Conservation (phyloP, 2,113 vertebrate genomes). For the Lampris incognitus region DNA sequence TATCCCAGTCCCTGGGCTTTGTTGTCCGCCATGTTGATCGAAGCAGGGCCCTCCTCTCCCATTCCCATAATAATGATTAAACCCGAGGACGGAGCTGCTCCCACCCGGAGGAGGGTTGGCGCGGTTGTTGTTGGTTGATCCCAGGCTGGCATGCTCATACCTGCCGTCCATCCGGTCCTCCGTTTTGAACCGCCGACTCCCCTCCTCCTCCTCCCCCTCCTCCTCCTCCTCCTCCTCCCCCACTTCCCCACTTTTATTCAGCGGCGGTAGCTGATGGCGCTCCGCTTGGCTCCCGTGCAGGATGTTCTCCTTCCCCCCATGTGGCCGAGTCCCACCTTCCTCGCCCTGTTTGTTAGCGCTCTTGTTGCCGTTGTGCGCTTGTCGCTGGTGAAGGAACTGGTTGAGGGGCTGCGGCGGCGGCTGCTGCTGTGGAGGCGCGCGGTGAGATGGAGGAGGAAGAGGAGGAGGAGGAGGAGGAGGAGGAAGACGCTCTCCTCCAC, state of each 20-base stretch:
- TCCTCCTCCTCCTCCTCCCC: constrained; percentile 64
- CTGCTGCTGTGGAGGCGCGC: constrained; percentile 81
- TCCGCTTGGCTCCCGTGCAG: constrained; percentile 82
- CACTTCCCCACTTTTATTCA: constrained; percentile 80
- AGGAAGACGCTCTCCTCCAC: constrained; percentile 62
- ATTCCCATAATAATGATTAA: constrained; percentile 90
- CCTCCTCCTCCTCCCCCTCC: constrained; percentile 48
- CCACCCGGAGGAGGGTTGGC: constrained; percentile 74
- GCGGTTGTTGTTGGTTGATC: constrained; percentile 79
- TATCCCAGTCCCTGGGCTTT: constrained; percentile 92
- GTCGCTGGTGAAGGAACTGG: constrained; percentile 83
- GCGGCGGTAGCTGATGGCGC: constrained; percentile 68
- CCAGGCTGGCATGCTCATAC: constrained; percentile 86
- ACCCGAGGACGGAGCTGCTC: constrained; percentile 84
- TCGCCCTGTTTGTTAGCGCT: constrained; percentile 70
- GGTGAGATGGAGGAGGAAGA: constrained; percentile 80
- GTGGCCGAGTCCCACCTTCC: constrained; percentile 79
- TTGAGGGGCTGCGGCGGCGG: constrained; percentile 72
- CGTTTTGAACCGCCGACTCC: constrained; percentile 82
- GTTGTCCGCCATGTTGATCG: constrained; percentile 99
- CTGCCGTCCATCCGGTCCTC: constrained; percentile 87
- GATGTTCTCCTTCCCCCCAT: constrained; percentile 79
- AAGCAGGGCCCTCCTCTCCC: constrained; percentile 92
- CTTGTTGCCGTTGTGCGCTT: constrained; percentile 75
- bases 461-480: constrained; percentile 23